Evolutionary conservation across 2,888 invertebrate species (phyloP).

Genomic region (Scaptomyza parva): DNA sequence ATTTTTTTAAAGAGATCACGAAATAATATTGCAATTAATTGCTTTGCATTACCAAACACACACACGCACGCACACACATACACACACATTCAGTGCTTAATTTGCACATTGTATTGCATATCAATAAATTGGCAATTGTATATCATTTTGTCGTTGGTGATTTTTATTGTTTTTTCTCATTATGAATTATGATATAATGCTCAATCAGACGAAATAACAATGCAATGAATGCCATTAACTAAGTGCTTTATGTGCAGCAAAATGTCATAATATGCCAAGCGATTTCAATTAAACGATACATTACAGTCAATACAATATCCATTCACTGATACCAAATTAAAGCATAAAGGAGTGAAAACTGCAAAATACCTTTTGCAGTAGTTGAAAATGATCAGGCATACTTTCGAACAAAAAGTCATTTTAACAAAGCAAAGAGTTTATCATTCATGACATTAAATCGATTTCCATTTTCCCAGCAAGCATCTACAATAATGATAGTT

Average conservation of each 20-base stretch:
- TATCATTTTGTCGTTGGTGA: conserved; percentile 18
- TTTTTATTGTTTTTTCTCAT: conserved; percentile 14
- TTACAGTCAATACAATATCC: not conserved
- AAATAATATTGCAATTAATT: conserved; percentile 71
- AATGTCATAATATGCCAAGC: conserved; percentile 3
- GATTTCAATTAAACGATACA: conserved; percentile 7
- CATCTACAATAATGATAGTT: not conserved
- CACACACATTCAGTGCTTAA: conserved; percentile 7
- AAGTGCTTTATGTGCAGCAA: conserved; percentile 31
- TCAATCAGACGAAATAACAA: conserved; percentile 5
- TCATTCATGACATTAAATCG: too few relatives aligned
- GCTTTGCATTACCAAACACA: conserved; percentile 40
- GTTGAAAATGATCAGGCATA: not conserved
- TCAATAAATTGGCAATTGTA: conserved; percentile 48
- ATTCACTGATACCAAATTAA: not conserved
- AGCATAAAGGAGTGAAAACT: too few relatives aligned
- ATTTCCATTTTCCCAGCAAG: not conserved
- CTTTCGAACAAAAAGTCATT: not conserved
- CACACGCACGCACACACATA: conserved; percentile 24
- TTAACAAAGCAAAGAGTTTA: not conserved
- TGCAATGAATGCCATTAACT: conserved; percentile 35
- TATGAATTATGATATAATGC: conserved; percentile 15
- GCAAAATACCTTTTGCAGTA: not conserved
- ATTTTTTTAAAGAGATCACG: conserved; percentile 40
- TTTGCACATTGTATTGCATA: conserved; percentile 24